These are phyloP conservation scores for Eupithecia inturbata DNA, from an alignment of 2,888 invertebrate genomes.

Conservation along the genomic window DNA sequence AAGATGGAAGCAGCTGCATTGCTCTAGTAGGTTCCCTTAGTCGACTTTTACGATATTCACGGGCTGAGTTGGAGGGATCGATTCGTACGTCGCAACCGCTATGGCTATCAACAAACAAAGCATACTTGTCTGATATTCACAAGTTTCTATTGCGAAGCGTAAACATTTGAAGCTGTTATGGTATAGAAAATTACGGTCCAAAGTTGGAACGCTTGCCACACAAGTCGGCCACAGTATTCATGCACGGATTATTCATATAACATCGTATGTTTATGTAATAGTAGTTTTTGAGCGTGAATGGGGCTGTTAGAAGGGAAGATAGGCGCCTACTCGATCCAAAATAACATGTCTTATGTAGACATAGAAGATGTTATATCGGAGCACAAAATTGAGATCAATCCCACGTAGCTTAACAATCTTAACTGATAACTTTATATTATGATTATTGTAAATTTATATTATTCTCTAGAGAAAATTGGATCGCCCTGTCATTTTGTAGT, in stretches of 20 bases:
- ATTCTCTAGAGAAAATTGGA: too few relatives aligned
- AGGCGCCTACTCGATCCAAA: not conserved
- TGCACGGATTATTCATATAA: not conserved
- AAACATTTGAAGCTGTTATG: slow-evolving; percentile 4
- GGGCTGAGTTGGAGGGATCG: too few relatives aligned
- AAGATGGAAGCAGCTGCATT: too few relatives aligned
- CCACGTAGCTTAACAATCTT: too few relatives aligned
- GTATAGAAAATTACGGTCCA: not conserved
- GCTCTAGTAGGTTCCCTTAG: too few relatives aligned
- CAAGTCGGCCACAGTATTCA: not conserved
- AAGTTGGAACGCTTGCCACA: slow-evolving; percentile 2
- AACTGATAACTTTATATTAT: too few relatives aligned
- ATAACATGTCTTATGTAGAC: too few relatives aligned
- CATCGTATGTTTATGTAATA: not conserved
- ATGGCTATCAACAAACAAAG: not conserved
- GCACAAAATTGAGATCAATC: not conserved
- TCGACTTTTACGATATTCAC: too few relatives aligned
- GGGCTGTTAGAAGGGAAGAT: not conserved
- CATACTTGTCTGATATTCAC: slow-evolving; percentile 1
- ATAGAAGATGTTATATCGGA: not conserved
- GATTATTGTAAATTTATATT: too few relatives aligned
- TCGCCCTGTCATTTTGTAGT: too few relatives aligned
- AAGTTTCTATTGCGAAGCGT: not conserved
- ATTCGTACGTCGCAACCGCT: not conserved
- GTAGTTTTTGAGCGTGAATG: slow-evolving; percentile 1